These are phyloP conservation scores for Athene noctua DNA, from an alignment of 2,113 vertebrate genomes.

Conservation along the genomic window DNA sequence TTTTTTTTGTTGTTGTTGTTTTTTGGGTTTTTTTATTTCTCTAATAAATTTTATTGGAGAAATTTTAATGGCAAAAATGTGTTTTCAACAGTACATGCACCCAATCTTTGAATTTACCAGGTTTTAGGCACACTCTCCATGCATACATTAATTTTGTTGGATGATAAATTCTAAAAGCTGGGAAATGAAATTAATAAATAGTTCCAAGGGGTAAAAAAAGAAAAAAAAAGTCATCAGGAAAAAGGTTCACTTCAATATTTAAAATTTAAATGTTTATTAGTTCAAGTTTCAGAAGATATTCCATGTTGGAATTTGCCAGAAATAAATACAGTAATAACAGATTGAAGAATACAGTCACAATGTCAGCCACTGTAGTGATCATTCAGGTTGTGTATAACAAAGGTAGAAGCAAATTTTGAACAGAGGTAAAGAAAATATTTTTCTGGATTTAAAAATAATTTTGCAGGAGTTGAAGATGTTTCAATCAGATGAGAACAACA, in stretches of 20 bases:
- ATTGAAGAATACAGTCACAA: background rate
- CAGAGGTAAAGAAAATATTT: background rate
- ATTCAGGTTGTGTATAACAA: background rate
- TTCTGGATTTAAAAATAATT: background rate
- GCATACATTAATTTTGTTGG: background rate
- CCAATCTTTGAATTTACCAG: background rate
- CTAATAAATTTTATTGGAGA: background rate
- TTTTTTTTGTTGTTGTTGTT: too few species aligned
- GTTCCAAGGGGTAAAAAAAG: background rate
- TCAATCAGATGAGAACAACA: background rate
- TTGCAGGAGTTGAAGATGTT: background rate
- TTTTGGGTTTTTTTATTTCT: background rate
- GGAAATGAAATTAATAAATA: background rate
- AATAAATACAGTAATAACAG: background rate
- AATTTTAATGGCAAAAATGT: background rate
- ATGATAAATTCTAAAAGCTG: background rate
- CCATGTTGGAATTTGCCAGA: background rate
- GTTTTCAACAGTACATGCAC: background rate
- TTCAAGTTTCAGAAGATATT: background rate
- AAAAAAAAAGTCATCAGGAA: background rate
- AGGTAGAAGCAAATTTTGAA: background rate
- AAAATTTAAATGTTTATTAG: background rate
- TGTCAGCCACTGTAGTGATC: background rate
- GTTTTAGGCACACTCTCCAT: background rate
- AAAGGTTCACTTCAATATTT: background rate